These are phyloP conservation scores for Hymenochirus boettgeri DNA, from an alignment of 2,113 vertebrate species.

Conservation along the genomic window DNA sequence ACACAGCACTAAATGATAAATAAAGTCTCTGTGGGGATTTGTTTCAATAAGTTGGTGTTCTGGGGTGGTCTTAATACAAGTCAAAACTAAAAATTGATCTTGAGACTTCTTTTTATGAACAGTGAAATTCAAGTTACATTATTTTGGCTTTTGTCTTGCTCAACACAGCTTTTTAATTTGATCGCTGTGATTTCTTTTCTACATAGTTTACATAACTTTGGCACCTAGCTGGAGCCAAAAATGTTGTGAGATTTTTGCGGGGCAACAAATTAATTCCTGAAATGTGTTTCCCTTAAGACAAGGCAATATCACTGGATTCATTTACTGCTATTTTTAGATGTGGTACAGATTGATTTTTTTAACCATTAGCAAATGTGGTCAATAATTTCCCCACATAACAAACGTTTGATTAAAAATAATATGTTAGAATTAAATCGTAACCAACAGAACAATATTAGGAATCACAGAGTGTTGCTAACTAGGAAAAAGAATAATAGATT, in stretches of 20 bases:
- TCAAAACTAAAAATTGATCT: constrained; percentile 4
- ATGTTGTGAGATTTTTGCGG: background rate
- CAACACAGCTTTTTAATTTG: background rate
- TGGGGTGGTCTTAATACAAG: constrained; percentile 21
- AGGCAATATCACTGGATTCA: background rate
- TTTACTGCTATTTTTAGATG: background rate
- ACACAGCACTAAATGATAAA: constrained; percentile 24
- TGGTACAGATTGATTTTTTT: background rate
- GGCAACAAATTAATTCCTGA: constrained; percentile 2
- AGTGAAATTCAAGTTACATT: background rate
- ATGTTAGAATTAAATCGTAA: no score
- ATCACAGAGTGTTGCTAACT: no score
- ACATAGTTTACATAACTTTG: constrained; percentile 7
- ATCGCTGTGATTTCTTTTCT: background rate
- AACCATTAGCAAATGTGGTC: background rate
- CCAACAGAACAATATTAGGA: no score
- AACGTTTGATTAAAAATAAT: background rate
- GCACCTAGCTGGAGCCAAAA: background rate
- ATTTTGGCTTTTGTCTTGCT: background rate
- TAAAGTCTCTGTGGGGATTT: constrained; percentile 25
- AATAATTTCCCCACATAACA: background rate
- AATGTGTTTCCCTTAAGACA: constrained; percentile 4
- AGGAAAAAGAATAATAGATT: no score
- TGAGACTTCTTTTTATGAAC: background rate
- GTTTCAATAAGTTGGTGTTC: constrained; percentile 19